Evolutionary conservation across 1,140 invertebrate genomes (phyloP).

Genomic region (Dendrolimus punctatus): DNA sequence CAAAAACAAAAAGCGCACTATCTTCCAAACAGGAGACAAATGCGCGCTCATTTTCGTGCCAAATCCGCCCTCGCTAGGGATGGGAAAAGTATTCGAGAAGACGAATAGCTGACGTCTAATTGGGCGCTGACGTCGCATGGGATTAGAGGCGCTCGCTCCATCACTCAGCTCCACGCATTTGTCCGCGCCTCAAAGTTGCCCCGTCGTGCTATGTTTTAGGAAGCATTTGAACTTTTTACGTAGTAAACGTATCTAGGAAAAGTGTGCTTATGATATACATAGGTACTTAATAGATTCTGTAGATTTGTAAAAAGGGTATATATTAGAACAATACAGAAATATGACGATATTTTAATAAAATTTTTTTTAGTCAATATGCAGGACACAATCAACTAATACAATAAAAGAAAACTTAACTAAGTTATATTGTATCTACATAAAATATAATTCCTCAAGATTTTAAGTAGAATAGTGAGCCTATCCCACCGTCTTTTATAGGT

Average conservation of each 20-base stretch:
- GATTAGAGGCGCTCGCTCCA: conserved; percentile 45
- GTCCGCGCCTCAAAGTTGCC: conserved; percentile 31
- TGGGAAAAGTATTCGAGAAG: conserved; percentile 34
- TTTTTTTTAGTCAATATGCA: no score
- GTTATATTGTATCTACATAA: no score
- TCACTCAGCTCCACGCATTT: conserved; percentile 46
- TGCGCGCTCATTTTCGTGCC: conserved; percentile 29
- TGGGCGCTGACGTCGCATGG: conserved; percentile 52
- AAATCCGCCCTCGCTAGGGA: conserved; percentile 16
- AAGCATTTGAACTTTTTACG: not conserved
- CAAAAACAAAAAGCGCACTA: conserved; percentile 7
- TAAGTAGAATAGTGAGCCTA: no score
- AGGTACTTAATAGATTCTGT: no score
- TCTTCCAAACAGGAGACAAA: conserved; percentile 24
- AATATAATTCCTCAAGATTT: no score
- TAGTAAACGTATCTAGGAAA: not conserved
- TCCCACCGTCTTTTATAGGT: no score
- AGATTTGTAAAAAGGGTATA: no score
- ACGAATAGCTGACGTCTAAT: conserved; percentile 63
- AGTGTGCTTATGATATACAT: no score
- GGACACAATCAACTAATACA: no score
- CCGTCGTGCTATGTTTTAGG: not conserved
- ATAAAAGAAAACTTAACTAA: no score
- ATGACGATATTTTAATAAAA: no score
- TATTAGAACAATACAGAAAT: no score